Base-by-base conservation (phyloP, 2,888 invertebrate species). In the Abrostola triplasia region DNA sequence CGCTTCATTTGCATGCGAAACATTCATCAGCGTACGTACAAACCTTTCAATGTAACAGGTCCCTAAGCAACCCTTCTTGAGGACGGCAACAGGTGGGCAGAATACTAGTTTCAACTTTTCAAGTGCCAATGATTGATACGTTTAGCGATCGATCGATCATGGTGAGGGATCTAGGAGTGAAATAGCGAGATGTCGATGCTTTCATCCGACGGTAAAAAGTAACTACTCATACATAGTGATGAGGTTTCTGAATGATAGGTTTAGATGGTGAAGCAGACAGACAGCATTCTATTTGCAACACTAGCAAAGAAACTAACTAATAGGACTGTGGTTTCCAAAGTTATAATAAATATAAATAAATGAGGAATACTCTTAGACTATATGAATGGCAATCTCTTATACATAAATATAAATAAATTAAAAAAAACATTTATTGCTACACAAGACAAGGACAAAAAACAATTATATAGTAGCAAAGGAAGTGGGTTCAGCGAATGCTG, bases 161-260 rank as follows among this genome's bases (percentile, higher is more conserved):
- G 74, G 60, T 47, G 74, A 68, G 44, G 13, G 61, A 76, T 78
- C 67, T 67, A 72, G 44, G 69, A 62, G 51, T 51, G 53, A 57
- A 58, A 70, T 82, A 83, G 79, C 73, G 69, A 81, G 67, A 49
- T 54, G 50, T 67, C 13, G 35, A 82, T 80, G 76, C 83, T 82
- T 83, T 75, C 70, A 82, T 81, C 68, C 51, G 40, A 54, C 51
- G 56, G 58, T 72, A 65, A 66, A 79, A 80, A 73, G 58, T 72
- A 65, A 66, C 78, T 79, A 73, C 73, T 61, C 64, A 74, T 81
- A 67, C 73, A 76, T 82, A 80, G 55, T 71, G 61, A 81, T 77
- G 75, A 77, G 9, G 44, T 5, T 0, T 47, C 13, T 36, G 12
- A 48, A 47, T 56, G 48, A 36, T 11, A 40, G 36, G 11, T 64